Conservation (phyloP, 1,140 invertebrate species). For the Pararge aegeria region DNA sequence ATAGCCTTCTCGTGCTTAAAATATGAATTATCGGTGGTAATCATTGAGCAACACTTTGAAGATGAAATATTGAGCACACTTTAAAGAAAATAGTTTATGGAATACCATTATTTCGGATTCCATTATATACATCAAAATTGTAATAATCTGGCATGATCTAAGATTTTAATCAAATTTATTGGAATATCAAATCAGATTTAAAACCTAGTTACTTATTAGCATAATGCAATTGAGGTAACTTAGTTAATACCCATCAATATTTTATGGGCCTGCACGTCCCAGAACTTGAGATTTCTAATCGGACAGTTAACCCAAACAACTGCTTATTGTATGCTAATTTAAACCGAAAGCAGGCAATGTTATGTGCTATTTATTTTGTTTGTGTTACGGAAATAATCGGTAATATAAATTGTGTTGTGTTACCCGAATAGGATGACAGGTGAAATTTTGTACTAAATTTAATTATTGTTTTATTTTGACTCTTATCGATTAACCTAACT, state of each 20-base stretch:
- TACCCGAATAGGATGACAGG: not conserved
- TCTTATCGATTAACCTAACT: no score
- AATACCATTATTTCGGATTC: no score
- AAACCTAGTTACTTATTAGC: not conserved
- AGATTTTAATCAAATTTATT: not conserved
- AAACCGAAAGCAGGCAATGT: slow-evolving; percentile 4
- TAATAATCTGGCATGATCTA: no score
- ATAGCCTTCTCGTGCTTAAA: no score
- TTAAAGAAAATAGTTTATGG: no score
- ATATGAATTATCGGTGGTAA: no score
- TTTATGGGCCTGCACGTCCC: slow-evolving; percentile 19
- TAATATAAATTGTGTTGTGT: not conserved
- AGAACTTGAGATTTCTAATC: slow-evolving; percentile 27
- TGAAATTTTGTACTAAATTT: no score
- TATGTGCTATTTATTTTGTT: not conserved
- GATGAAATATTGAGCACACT: no score
- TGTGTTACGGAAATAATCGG: not conserved
- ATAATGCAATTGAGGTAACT: not conserved
- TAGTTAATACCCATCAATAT: slow-evolving; percentile 22
- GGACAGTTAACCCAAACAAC: slow-evolving; percentile 20
- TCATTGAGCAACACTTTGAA: no score
- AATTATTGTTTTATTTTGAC: no score
- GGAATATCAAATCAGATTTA: not conserved
- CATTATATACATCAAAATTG: no score
- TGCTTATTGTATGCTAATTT: slow-evolving; percentile 25